Conservation (phyloP, 37 sponge, comb jelly and placozoan species). For the Spongilla lacustris region DNA sequence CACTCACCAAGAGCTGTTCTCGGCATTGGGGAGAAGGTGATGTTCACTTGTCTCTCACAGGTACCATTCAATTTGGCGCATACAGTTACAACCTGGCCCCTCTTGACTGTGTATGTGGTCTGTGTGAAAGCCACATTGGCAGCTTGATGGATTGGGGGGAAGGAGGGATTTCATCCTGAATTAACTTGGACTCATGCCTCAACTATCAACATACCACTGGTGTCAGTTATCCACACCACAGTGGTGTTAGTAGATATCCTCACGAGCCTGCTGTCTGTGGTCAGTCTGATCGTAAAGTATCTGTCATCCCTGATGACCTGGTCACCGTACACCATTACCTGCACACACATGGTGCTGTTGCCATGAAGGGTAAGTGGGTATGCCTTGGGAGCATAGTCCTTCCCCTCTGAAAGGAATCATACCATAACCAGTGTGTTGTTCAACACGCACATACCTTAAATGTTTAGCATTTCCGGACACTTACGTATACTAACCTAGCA, state of each 20-base stretch:
- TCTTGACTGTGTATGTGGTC: not conserved
- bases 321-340: not conserved
- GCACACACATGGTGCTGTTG: not conserved
- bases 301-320: not conserved
- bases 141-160: not conserved
- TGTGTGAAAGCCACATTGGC: not conserved
- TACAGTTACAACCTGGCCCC: not conserved
- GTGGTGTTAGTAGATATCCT: not conserved
- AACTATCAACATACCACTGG: not conserved
- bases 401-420: not conserved
- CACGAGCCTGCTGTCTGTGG: not conserved
- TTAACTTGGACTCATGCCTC: too few relatives aligned
- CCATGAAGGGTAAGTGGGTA: not conserved
- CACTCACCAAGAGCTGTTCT: not conserved
- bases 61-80: not conserved
- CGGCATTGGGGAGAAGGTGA: not conserved
- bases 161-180: too few relatives aligned
- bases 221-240: not conserved
- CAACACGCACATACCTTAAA: too few relatives aligned
- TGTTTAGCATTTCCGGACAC: too few relatives aligned
- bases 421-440: too few relatives aligned
- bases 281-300: not conserved
- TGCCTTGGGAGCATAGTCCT: not conserved
- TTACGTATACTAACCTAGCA: not conserved
- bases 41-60: not conserved